These are phyloP conservation scores for Cosmia pyralina DNA, from an alignment of 2,888 invertebrate species.

Conservation along the genomic window DNA sequence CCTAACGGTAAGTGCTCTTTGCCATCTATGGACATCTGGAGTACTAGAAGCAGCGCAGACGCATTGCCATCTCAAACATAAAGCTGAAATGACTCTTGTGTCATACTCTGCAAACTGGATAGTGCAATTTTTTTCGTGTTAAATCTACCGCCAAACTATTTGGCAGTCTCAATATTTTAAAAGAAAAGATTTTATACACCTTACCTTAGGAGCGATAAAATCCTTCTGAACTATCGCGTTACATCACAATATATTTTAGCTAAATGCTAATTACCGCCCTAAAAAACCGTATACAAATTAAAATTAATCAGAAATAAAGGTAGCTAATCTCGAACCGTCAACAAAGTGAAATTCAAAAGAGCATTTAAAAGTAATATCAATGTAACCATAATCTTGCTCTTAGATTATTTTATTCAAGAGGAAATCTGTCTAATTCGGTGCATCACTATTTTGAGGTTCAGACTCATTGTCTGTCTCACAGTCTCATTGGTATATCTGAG, in stretches of 20 bases:
- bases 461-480: not conserved
- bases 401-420: not conserved
- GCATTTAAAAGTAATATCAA: not conserved
- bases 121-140: not conserved
- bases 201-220: not conserved
- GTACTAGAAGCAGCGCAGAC: not conserved
- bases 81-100: not conserved
- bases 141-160: not conserved
- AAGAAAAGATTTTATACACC: not conserved
- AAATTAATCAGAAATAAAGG: not conserved
- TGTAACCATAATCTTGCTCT: not conserved
- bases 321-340: not conserved
- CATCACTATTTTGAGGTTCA: too few relatives aligned
- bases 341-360: not conserved
- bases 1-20: not conserved
- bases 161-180: not conserved
- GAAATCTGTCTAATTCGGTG: too few relatives aligned
- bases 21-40: not conserved
- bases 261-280: not conserved
- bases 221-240: not conserved
- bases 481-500: too few relatives aligned
- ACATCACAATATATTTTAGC: not conserved
- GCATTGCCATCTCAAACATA: not conserved
- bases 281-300: not conserved
- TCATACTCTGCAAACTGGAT: not conserved